Conservation (phyloP, 2,797 vertebrate genomes). For the Picus viridis region DNA sequence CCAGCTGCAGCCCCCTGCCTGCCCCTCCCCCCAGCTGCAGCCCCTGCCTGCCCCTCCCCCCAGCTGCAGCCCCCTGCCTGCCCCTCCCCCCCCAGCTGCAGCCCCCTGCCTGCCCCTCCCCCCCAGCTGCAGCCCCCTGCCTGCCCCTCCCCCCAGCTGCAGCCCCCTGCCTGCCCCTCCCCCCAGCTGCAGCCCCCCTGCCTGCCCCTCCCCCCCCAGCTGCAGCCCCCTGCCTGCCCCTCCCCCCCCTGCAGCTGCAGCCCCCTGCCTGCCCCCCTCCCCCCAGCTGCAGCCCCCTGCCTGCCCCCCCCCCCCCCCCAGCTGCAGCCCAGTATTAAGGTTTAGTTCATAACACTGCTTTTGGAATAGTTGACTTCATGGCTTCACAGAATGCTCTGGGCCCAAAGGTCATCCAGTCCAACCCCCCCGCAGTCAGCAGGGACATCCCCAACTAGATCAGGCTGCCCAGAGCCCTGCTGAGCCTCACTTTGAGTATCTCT, state of each 20-base stretch:
- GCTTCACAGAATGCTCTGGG: too few species aligned
- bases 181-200: not conserved
- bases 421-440: too few species aligned
- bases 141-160: not conserved
- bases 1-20: not conserved
- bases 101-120: too few species aligned
- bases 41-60: too few species aligned
- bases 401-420: too few species aligned
- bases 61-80: not conserved
- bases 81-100: not conserved
- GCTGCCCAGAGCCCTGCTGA: too few species aligned
- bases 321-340: too few species aligned
- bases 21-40: not conserved
- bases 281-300: not conserved
- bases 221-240: too few species aligned
- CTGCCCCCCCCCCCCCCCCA: too few species aligned
- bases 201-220: not conserved
- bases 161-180: too few species aligned
- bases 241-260: not conserved
- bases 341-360: not conserved
- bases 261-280: accelerated
- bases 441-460: too few species aligned
- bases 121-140: not conserved
- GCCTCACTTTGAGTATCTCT: too few species aligned
- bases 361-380: not conserved